Evolutionary conservation across 2,888 invertebrate genomes (phyloP).

Genomic region (Phyllotreta striolata): DNA sequence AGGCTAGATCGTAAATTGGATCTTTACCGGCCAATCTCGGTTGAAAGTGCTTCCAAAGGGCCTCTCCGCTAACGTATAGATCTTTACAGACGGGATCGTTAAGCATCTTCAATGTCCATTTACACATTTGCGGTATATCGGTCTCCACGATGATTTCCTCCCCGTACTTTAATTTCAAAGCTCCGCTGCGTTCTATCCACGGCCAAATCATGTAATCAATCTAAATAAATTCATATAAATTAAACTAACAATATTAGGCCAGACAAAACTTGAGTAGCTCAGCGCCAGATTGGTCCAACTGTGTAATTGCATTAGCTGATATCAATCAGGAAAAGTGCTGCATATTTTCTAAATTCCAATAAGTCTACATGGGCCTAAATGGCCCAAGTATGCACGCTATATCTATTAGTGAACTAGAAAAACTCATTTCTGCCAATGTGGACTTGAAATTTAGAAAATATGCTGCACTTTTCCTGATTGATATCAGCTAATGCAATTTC

Average conservation of each 20-base stretch:
- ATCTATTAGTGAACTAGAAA: too few species aligned
- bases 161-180: constrained; percentile 47
- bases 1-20: constrained; percentile 15
- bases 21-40: constrained; percentile 40
- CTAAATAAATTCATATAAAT: constrained; percentile 39
- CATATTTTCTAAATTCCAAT: too few species aligned
- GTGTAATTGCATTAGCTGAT: too few species aligned
- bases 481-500: too few species aligned
- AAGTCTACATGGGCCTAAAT: too few species aligned
- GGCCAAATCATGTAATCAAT: constrained; percentile 59
- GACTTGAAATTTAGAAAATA: too few species aligned
- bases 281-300: too few species aligned
- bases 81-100: constrained; percentile 46
- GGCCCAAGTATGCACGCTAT: too few species aligned
- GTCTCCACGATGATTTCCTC: constrained; percentile 47
- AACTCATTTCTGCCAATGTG: too few species aligned
- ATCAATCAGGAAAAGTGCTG: too few species aligned
- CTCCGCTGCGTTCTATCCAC: constrained; percentile 54
- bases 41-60: constrained; percentile 51
- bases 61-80: constrained; percentile 53
- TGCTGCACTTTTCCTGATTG: too few species aligned
- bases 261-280: too few species aligned
- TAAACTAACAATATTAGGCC: background rate
- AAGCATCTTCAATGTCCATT: constrained; percentile 52
- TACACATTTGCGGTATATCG: constrained; percentile 48